Evolutionary conservation across 2,797 vertebrate species (phyloP), one percentile per base, ranked within the genome.

Genomic region (Brachyrhaphis roseni): DNA sequence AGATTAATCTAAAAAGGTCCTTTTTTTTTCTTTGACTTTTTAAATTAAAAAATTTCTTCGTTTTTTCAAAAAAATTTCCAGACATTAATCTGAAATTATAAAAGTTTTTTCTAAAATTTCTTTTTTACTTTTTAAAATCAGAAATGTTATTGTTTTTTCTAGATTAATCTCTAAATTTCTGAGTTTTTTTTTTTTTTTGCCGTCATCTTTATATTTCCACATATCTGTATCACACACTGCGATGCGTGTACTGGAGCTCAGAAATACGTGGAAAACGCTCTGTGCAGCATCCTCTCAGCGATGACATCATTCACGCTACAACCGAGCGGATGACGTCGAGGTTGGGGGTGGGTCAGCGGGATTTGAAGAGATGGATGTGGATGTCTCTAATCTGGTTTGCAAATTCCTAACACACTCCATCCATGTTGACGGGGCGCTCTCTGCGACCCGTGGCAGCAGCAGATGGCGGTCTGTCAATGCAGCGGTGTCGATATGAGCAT

Each of bases 391-490:
- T 90, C 91, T 87, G 86, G 11, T 78, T 12, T 59, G 83, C 57
- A 80, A 89, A 82, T 88, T 78, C 80, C 76, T 76, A 75, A 70
- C 66, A 64, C 47, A 47, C 68, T 71, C 15, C 64, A 7, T 71
- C 28, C 57, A 8, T 55, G 53, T 77, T 72, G 79, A 84, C 59
- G 76, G 66, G 78, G 76, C 62, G 55, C 80, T 78, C 82, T 75
- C n/a, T 53, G 78, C 64, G 23, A 80, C 85, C 86, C 74, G 84
- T 86, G 90, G 84, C 74, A 15, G 84, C 68, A 31, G 91, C 95
- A 95, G 94, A 95, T 93, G 91, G 92, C 76, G 91, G 90, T 86
- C 87, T 86, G 90, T 95, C 93, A 95, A n/a, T 49, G 57, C 23
- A 73, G 62, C 10, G 31, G 18, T 8, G 43, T 78, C 77, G 34